Percentiles rank a stretch among this genome's conserved stretches.
These are phyloP conservation scores for Cantharis flavilabris DNA, from an alignment of 2,888 invertebrate species.

Conservation along the genomic window DNA sequence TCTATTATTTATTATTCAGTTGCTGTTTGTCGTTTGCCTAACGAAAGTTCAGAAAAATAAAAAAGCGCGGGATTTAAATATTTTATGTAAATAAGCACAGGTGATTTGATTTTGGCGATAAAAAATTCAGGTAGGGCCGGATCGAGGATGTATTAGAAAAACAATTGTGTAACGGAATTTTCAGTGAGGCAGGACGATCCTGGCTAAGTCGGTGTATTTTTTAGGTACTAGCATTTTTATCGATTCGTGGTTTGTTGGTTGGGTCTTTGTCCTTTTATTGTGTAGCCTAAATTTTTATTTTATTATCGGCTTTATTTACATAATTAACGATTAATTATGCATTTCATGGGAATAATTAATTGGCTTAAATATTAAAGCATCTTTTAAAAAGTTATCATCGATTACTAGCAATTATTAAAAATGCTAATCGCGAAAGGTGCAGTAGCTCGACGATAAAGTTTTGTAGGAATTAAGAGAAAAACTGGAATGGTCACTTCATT, in stretches of 20 bases:
- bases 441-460: not conserved
- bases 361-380: not conserved
- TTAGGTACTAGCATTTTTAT: not conserved
- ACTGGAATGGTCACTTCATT: slow-evolving; percentile 19
- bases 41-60: not conserved
- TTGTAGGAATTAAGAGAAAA: slow-evolving; percentile 6
- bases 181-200: not conserved
- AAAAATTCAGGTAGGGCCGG: not conserved
- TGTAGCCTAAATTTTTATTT: not conserved
- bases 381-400: not conserved
- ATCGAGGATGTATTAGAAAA: not conserved
- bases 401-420: not conserved
- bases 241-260: not conserved
- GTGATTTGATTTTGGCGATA: not conserved
- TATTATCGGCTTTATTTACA: slow-evolving; percentile 1
- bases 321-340: not conserved
- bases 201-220: not conserved
- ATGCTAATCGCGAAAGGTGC: not conserved
- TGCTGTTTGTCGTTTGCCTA: not conserved
- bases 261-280: slow-evolving; percentile 1
- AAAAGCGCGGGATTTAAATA: not conserved
- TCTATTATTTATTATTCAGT: not conserved
- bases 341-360: not conserved
- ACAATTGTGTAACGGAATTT: not conserved
- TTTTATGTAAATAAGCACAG: not conserved